Percentiles rank a stretch among this genome's conserved stretches.
Evolutionary conservation across 2,797 vertebrate genomes (phyloP).

Genomic region (Sebastolobus altivelis): DNA sequence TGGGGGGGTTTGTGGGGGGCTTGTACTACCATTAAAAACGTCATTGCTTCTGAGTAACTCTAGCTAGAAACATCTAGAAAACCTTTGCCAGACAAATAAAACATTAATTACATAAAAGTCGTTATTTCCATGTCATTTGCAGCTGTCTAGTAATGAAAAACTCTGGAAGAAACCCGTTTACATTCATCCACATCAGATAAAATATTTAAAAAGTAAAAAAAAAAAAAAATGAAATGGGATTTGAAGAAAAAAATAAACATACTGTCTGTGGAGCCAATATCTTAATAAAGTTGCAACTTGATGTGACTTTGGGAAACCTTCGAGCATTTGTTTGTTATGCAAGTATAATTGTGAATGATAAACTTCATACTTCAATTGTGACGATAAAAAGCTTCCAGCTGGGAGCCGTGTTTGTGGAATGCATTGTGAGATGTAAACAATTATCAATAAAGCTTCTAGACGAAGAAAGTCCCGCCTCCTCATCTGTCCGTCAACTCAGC

Average conservation of each 20-base stretch:
- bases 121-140: conserved; percentile 83
- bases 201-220: conserved; percentile 52
- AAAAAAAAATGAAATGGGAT: conserved; percentile 49
- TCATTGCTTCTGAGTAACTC: conserved; percentile 88
- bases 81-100: conserved; percentile 77
- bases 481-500: not conserved
- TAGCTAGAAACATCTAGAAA: conserved; percentile 86
- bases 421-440: conserved; percentile 97
- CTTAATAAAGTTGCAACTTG: conserved; percentile 88
- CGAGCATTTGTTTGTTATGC: conserved; percentile 90
- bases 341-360: conserved; percentile 90
- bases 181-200: conserved; percentile 84
- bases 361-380: conserved; percentile 89
- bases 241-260: conserved; percentile 63
- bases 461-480: conserved; percentile 67
- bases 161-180: conserved; percentile 84
- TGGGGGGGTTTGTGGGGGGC: conserved; percentile 5
- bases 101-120: conserved; percentile 71
- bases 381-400: conserved; percentile 86
- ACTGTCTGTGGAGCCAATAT: conserved; percentile 88
- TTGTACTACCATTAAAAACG: conserved; percentile 79
- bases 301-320: conserved; percentile 89
- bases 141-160: conserved; percentile 83
- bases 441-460: conserved; percentile 99
- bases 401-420: conserved; percentile 96